A percentile compares a stretch with the other conserved stretches of the same genome.
Conservation (phyloP, 2,113 vertebrate genomes). For the Tachuris rubrigastra region DNA sequence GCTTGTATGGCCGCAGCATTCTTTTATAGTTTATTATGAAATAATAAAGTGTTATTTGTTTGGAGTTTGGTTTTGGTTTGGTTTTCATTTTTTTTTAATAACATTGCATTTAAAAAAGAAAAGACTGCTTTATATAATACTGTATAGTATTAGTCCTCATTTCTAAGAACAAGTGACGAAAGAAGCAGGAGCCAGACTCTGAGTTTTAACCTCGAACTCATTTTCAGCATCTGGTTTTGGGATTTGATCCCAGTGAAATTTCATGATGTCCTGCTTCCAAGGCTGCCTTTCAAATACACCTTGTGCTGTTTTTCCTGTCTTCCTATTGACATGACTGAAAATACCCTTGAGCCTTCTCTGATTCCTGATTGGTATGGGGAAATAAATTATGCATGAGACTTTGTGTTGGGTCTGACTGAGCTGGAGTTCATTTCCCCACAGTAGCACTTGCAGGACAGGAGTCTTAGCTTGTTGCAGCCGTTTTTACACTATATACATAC, state of each 20-base stretch:
- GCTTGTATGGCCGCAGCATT: neutral
- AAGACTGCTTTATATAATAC: neutral
- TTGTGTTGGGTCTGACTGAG: too few relatives aligned
- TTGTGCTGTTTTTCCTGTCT: neutral
- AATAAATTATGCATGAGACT: neutral
- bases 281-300: neutral
- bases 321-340: neutral
- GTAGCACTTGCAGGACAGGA: neutral
- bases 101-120: neutral
- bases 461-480: neutral
- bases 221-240: slow-evolving; percentile 11
- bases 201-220: neutral
- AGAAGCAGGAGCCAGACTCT: neutral
- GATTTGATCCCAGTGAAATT: slow-evolving; percentile 8
- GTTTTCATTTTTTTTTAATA: neutral
- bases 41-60: neutral
- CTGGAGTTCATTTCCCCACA: too few relatives aligned
- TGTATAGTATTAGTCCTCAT: neutral
- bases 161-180: neutral
- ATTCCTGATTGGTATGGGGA: neutral
- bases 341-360: neutral
- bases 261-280: neutral
- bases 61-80: neutral
- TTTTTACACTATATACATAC: neutral
- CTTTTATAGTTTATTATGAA: neutral